These are phyloP conservation scores for Tetrax tetrax DNA, from an alignment of 2,113 vertebrate genomes.

Conservation along the genomic window DNA sequence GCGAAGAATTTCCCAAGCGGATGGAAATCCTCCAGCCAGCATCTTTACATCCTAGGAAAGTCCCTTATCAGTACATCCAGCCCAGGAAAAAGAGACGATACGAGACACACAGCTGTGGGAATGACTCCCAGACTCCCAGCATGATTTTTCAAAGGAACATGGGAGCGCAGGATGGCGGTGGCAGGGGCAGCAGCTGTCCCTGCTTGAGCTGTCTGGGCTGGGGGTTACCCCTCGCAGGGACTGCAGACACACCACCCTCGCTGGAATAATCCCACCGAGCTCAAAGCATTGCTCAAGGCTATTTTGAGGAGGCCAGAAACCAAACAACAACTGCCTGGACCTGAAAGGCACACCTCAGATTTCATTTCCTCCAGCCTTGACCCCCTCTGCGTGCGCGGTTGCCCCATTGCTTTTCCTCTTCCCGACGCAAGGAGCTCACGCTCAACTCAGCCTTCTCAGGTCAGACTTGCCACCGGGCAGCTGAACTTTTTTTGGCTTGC, in stretches of 20 bases:
- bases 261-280: not conserved
- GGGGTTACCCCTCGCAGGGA: not conserved
- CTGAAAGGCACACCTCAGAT: not conserved
- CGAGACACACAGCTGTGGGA: not conserved
- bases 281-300: not conserved
- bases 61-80: not conserved
- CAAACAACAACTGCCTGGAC: constrained; percentile 25
- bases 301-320: not conserved
- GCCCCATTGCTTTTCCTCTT: not conserved
- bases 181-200: not conserved
- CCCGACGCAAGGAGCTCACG: accelerated
- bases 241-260: not conserved
- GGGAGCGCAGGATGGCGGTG: accelerated
- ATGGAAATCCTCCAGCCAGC: not conserved
- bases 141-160: not conserved
- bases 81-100: accelerated
- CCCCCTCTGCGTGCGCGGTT: accelerated
- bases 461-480: not conserved
- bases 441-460: not conserved
- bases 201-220: not conserved
- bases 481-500: not conserved
- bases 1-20: not conserved
- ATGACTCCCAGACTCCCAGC: not conserved
- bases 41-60: not conserved
- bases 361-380: not conserved